phyloP scores from a whole-genome alignment of 1,140 invertebrate genomes.

The Helicoverpa zea region DNA sequence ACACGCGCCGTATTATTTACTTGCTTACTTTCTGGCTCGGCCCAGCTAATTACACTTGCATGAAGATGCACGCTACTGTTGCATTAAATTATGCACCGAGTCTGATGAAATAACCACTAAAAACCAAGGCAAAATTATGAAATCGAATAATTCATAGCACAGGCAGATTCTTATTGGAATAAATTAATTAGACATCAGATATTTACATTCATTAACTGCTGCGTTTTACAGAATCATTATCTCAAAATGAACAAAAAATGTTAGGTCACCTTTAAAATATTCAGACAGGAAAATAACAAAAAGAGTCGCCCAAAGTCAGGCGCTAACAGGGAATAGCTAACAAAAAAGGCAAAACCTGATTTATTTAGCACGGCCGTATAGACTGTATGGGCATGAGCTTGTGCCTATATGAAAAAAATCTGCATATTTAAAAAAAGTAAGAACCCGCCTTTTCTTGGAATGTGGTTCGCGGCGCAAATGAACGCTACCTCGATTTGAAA shows the following conservation, averaged over 20 bases:
- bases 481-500: slow-evolving; percentile 5
- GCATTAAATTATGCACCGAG: neutral
- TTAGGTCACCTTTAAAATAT: too few relatives aligned
- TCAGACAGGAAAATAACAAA: neutral
- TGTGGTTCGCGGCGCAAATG: neutral
- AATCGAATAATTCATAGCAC: neutral
- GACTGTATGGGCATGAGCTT: neutral
- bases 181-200: neutral
- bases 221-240: too few relatives aligned
- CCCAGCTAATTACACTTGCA: slow-evolving; percentile 34
- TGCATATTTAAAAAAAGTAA: slow-evolving; percentile 37
- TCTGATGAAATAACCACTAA: neutral
- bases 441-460: slow-evolving; percentile 45
- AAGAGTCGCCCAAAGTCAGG: neutral
- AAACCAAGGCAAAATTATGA: slow-evolving; percentile 8
- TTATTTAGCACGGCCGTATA: neutral
- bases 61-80: slow-evolving; percentile 34
- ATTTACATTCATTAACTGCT: too few relatives aligned
- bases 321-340: neutral
- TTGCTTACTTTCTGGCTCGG: slow-evolving; percentile 33
- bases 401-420: slow-evolving; percentile 22
- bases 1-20: slow-evolving; percentile 17
- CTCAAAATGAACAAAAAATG: too few relatives aligned
- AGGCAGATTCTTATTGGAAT: slow-evolving; percentile 9
- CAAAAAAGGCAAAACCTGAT: slow-evolving; percentile 37